Conservation (phyloP, 2,797 vertebrate species). For the Spinibarbus caldwelli region DNA sequence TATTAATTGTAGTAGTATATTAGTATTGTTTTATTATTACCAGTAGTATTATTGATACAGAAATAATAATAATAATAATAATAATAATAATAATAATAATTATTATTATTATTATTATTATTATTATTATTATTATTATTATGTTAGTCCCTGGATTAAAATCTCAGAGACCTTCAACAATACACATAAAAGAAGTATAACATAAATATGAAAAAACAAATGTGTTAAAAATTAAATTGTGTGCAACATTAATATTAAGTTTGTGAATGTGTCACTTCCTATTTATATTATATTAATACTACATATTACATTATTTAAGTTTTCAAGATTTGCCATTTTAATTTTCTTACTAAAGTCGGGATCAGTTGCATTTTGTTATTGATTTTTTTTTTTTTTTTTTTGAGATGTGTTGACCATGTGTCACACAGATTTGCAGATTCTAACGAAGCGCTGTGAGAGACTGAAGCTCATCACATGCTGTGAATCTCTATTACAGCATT, state of each 20-base stretch:
- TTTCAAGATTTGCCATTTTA: not conserved
- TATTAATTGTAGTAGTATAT: too few relatives aligned
- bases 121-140: too few relatives aligned
- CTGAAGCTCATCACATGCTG: constrained; percentile 42
- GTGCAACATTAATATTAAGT: not conserved
- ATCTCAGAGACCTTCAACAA: not conserved
- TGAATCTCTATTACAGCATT: constrained; percentile 51
- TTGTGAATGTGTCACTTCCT: not conserved
- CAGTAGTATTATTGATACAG: too few relatives aligned
- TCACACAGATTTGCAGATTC: constrained; percentile 74
- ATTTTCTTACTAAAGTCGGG: constrained; percentile 11
- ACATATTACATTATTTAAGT: not conserved
- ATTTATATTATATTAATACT: too few relatives aligned
- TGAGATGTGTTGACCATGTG: constrained; percentile 66
- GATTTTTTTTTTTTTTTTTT: constrained; percentile 47
- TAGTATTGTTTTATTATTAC: too few relatives aligned
- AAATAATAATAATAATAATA: not conserved
- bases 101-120: too few relatives aligned
- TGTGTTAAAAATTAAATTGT: too few relatives aligned
- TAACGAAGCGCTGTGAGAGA: constrained; percentile 72
- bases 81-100: too few relatives aligned
- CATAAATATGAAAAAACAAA: not conserved
- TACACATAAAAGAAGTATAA: not conserved
- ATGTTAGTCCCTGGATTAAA: not conserved
- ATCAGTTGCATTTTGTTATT: not conserved